A percentile compares a stretch with the other conserved stretches of the same genome.
These are phyloP conservation scores for Bhutanitis thaidina DNA, from an alignment of 2,888 invertebrate genomes.

Conservation along the genomic window DNA sequence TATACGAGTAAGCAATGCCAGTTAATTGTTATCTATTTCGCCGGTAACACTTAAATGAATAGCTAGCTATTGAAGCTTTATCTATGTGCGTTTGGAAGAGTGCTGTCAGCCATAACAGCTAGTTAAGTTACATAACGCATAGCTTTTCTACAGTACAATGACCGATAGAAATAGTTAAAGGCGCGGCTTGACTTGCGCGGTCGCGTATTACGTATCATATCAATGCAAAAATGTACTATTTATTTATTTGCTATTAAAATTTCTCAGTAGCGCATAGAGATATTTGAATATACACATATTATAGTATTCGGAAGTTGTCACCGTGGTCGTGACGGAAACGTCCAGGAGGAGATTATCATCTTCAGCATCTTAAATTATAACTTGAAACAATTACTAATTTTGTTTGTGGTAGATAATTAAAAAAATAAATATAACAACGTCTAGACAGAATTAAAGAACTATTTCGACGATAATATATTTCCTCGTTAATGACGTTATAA, in stretches of 20 bases:
- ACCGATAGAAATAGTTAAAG: conserved; percentile 42
- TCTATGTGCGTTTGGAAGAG: conserved; percentile 32
- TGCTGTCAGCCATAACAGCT: conserved; percentile 29
- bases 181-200: conserved; percentile 26
- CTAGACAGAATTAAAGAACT: not conserved
- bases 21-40: conserved; percentile 34
- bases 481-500: not conserved
- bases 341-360: no score
- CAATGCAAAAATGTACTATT: not conserved
- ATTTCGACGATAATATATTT: conserved; percentile 5
- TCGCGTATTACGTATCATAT: conserved; percentile 7
- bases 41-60: conserved; percentile 39
- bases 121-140: conserved; percentile 36
- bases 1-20: conserved; percentile 17
- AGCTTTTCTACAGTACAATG: conserved; percentile 43
- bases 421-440: no score
- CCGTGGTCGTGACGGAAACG: no score
- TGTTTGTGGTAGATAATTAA: no score
- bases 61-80: conserved; percentile 45
- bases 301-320: no score
- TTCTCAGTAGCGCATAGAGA: no score
- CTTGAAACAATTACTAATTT: no score
- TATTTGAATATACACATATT: no score
- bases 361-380: no score
- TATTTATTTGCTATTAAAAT: not conserved